Conservation (phyloP, 2,113 vertebrate genomes). For the Erythrocercus mccallii region DNA sequence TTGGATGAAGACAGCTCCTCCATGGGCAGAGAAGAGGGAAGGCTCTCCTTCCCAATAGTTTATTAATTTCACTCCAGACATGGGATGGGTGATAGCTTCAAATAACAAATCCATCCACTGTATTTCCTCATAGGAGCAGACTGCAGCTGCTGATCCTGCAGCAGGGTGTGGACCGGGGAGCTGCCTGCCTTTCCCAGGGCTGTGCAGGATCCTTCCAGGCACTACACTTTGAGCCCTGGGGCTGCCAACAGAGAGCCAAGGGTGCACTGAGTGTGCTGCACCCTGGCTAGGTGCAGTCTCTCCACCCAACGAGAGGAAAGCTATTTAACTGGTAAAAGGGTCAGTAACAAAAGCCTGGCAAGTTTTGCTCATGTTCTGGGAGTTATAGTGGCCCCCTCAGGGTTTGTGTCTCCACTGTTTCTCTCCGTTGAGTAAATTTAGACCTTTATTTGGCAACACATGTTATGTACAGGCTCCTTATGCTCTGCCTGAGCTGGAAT, state of each 20-base stretch:
- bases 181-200: background rate
- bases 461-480: fast-evolving
- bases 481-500: background rate
- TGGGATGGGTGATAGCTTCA: background rate
- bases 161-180: background rate
- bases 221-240: background rate
- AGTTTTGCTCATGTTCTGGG: background rate
- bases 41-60: background rate
- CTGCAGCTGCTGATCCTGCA: background rate
- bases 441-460: background rate
- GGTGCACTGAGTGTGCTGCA: background rate
- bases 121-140: background rate
- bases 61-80: background rate
- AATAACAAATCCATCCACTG: background rate
- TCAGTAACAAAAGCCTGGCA: background rate
- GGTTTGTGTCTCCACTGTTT: background rate
- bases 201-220: background rate
- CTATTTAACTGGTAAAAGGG: background rate
- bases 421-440: background rate
- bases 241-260: background rate
- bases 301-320: background rate
- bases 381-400: fast-evolving
- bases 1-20: background rate
- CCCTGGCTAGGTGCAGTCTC: background rate
- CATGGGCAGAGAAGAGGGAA: background rate